Base-by-base conservation (phyloP, 2,797 vertebrate species). In the Eremophila alpestris region DNA sequence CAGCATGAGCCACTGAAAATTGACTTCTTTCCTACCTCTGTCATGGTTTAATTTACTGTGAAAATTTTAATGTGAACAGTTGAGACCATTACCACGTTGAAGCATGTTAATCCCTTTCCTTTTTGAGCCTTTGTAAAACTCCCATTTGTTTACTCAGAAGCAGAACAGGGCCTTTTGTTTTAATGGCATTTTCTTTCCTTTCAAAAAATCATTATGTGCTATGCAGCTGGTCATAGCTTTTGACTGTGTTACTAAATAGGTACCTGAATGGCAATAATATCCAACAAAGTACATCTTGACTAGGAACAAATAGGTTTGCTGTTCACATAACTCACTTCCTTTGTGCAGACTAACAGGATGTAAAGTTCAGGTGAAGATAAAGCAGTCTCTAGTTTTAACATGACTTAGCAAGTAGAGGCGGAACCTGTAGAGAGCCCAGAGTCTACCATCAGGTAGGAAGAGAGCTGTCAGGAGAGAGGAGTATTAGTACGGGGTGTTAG, bases 21-120 rank as follows among this genome's bases (percentile, higher is more conserved):
- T 92, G 86, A 94, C 91, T 95, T 96, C 83, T 87, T 96, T 94
- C 59, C 81, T 94, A 93, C 85, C 83, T 94, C 93, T 86, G 76
- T 94, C 86, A 94, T 91, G 94, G 89, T 93, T 97, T 94, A 96
- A 96, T 96, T 94, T 96, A 89, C 90, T 96, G 93, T 94, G 95
- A 95, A 96, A 96, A 90, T 95, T 94, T 94, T 95, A 92, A 96
- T 93, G 63, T 92, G 95, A 97, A 54, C 70, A 88, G 82, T 95
- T 92, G 93, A 85, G 91, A 96, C 89, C 84, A 79, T 89, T 93
- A 90, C 93, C 80, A 96, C 7, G 0, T 90, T 76, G 77, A 95
- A 83, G 60, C 84, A 70, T 93, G 88, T 95, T 96, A 92, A 96
- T 97, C 90, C 67, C 69, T 82, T 90, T 94, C 74, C 91, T 88